These are phyloP conservation scores for Osmerus mordax DNA, from an alignment of 2,113 vertebrate genomes.

Conservation along the genomic window DNA sequence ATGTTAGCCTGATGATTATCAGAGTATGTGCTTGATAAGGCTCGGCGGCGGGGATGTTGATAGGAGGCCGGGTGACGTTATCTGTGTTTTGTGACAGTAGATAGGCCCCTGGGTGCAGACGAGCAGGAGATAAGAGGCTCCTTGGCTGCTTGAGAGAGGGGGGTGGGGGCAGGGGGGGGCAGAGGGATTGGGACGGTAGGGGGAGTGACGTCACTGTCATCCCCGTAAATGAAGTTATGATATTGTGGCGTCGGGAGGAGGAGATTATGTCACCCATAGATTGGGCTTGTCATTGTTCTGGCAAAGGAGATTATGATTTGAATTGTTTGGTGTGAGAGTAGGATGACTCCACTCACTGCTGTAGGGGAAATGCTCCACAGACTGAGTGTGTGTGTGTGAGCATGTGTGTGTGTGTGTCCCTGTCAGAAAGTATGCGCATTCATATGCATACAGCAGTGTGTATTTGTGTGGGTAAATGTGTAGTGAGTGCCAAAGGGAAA, in stretches of 20 bases:
- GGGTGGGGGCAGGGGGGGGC: background rate
- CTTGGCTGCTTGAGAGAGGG: background rate
- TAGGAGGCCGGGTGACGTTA: slow-evolving; percentile 29
- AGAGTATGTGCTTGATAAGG: slow-evolving; percentile 45
- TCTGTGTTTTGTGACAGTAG: slow-evolving; percentile 54
- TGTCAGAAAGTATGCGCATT: too few relatives aligned
- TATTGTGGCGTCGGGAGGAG: slow-evolving; percentile 27
- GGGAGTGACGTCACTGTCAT: slow-evolving; percentile 40
- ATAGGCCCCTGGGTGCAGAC: slow-evolving; percentile 35
- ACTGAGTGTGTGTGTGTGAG: slow-evolving; percentile 5
- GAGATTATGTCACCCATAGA: slow-evolving; percentile 38
- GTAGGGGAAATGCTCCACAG: slow-evolving; percentile 1
- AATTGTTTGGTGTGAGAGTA: background rate
- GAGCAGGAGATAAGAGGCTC: slow-evolving; percentile 2
- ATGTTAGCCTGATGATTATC: slow-evolving; percentile 65
- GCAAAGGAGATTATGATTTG: slow-evolving; percentile 22
- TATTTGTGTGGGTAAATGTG: too few relatives aligned
- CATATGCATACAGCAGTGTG: too few relatives aligned
- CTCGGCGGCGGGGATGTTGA: background rate
- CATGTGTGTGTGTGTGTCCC: slow-evolving; percentile 9
- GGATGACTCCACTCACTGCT: slow-evolving; percentile 8
- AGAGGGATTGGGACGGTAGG: background rate
- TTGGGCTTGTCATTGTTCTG: slow-evolving; percentile 37
- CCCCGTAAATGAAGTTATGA: slow-evolving; percentile 33
- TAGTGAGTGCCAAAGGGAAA: background rate